Conservation (phyloP, 1,140 invertebrate genomes). For the Caenorhabditis brenneri region DNA sequence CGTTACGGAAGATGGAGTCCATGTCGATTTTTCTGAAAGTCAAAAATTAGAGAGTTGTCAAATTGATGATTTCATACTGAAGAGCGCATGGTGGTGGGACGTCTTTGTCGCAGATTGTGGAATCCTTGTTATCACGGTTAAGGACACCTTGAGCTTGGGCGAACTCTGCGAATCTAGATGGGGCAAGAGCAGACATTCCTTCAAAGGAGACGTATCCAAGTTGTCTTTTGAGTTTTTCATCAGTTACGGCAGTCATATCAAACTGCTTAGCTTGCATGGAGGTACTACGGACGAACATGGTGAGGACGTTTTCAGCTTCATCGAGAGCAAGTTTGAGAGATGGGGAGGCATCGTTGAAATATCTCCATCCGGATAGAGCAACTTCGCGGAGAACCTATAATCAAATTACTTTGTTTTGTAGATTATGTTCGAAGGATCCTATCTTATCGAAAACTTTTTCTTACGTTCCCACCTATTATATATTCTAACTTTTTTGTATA, state of each 20-base stretch:
- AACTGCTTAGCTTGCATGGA: conserved; percentile 58
- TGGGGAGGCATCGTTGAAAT: conserved; percentile 54
- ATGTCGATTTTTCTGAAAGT: conserved; percentile 47
- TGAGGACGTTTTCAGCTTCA: conserved; percentile 56
- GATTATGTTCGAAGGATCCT: neutral
- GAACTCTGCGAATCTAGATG: conserved; percentile 49
- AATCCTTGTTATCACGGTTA: conserved; percentile 25
- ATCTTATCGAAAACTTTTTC: neutral
- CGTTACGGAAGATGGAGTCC: conserved; percentile 45
- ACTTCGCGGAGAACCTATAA: conserved; percentile 51
- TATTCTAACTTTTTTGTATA: neutral
- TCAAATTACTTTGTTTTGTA: neutral
- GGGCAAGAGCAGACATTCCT: conserved; percentile 55
- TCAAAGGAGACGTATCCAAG: conserved; percentile 55
- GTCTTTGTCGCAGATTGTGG: conserved; percentile 53
- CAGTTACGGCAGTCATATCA: conserved; percentile 47
- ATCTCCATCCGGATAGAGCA: conserved; percentile 54
- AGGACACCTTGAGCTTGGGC: conserved; percentile 40
- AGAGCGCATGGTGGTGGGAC: conserved; percentile 55
- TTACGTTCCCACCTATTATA: neutral
- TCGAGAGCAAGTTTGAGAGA: conserved; percentile 48
- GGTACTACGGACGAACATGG: conserved; percentile 52
- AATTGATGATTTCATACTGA: conserved; percentile 11
- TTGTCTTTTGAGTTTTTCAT: conserved; percentile 48
- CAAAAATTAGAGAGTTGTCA: neutral